Conservation (phyloP, 1,140 invertebrate species). For the Aradophagus sp. region DNA sequence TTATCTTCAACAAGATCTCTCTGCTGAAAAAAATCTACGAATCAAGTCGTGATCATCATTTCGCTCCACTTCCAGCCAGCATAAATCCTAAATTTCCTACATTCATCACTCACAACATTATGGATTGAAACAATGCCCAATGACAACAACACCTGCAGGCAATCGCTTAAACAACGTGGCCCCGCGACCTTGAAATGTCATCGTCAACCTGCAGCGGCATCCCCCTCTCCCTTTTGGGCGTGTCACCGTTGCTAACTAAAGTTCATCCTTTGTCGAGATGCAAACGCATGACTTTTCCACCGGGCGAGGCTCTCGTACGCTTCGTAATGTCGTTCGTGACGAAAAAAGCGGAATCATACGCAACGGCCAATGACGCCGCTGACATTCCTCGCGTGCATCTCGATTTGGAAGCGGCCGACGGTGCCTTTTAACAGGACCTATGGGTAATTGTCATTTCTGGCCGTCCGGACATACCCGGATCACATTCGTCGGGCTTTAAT, state of each 20-base stretch:
- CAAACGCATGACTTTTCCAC: slow-evolving; percentile 44
- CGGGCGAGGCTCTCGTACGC: slow-evolving; percentile 14
- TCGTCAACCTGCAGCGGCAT: slow-evolving; percentile 8
- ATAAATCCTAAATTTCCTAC: no score
- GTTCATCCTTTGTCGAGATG: slow-evolving; percentile 32
- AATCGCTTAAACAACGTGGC: slow-evolving; percentile 4
- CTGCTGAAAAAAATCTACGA: no score
- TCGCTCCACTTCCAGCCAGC: no score
- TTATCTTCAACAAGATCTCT: no score
- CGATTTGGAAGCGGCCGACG: slow-evolving; percentile 53
- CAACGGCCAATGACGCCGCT: slow-evolving; percentile 65
- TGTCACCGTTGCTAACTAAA: slow-evolving; percentile 13
- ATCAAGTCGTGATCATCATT: no score
- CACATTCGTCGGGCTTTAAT: slow-evolving; percentile 62
- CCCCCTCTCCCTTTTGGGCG: not conserved
- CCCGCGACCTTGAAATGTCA: slow-evolving; percentile 25
- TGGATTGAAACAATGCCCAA: slow-evolving; percentile 1
- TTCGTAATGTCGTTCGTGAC: slow-evolving; percentile 53
- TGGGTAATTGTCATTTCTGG: slow-evolving; percentile 73
- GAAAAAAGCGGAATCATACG: slow-evolving; percentile 46
- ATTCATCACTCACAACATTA: not conserved
- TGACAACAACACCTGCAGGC: slow-evolving; percentile 20
- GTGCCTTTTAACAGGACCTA: slow-evolving; percentile 62
- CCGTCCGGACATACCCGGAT: slow-evolving; percentile 67
- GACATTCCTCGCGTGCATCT: slow-evolving; percentile 64